These are phyloP conservation scores for Odontocolon sp. DNA, from an alignment of 2,888 invertebrate genomes.

Conservation along the genomic window DNA sequence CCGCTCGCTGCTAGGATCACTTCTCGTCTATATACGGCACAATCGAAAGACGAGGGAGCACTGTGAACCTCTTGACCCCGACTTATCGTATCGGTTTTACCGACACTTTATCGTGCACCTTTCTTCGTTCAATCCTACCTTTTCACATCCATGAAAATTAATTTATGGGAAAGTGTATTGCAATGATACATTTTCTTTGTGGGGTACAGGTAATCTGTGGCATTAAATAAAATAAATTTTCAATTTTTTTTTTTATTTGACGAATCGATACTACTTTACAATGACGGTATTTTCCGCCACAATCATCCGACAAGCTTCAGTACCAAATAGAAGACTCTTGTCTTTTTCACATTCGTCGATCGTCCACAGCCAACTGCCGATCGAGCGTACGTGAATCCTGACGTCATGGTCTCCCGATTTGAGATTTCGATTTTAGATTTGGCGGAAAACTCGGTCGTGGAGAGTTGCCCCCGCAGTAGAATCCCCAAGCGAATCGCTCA, in stretches of 20 bases:
- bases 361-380: background rate
- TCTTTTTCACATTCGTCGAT: constrained; percentile 8
- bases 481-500: constrained; percentile 26
- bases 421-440: constrained; percentile 44
- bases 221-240: background rate
- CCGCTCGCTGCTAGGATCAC: constrained; percentile 3
- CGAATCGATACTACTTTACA: background rate
- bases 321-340: background rate
- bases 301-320: background rate
- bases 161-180: too few relatives aligned
- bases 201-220: too few relatives aligned
- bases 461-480: constrained; percentile 10
- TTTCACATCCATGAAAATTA: too few relatives aligned
- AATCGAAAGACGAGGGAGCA: background rate
- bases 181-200: too few relatives aligned
- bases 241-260: background rate
- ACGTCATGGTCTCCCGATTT: constrained; percentile 7
- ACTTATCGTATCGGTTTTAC: background rate
- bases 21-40: background rate
- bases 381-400: background rate
- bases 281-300: too few relatives aligned
- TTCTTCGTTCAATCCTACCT: too few relatives aligned
- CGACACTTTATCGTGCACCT: background rate
- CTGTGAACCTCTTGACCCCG: too few relatives aligned
- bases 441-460: background rate